Evolutionary conservation across 2,113 vertebrate genomes (phyloP).

Genomic region (Daubentonia madagascariensis): DNA sequence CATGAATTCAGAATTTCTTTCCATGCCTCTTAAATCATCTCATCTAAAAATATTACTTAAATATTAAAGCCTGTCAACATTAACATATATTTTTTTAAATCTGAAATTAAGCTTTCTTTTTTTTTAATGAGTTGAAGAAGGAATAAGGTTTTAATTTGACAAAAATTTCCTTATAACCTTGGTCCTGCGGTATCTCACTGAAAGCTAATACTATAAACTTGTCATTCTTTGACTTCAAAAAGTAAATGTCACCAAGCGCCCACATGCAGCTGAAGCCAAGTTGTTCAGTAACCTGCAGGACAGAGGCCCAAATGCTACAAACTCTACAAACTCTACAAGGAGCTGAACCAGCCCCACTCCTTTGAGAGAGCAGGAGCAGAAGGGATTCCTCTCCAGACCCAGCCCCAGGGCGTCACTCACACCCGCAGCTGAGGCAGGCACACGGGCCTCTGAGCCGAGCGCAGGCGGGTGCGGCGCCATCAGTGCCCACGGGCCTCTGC

Average conservation of each 20-base stretch:
- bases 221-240: background rate
- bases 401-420: too few species aligned
- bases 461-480: too few species aligned
- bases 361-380: background rate
- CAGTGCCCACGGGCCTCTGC: too few species aligned
- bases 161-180: background rate
- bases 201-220: background rate
- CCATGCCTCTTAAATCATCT: background rate
- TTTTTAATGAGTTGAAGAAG: background rate
- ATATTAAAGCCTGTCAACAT: background rate
- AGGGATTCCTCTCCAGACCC: too few species aligned
- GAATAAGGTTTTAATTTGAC: background rate
- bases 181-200: background rate
- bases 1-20: background rate
- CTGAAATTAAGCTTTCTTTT: background rate
- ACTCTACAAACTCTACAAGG: background rate
- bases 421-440: background rate
- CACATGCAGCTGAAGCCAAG: background rate
- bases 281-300: background rate
- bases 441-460: background rate
- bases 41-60: background rate
- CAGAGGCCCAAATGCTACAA: background rate
- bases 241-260: background rate
- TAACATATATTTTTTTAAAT: background rate
- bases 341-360: fast-evolving